Percentiles rank a stretch among this genome's conserved stretches.
These are phyloP conservation scores for Prionailurus bengalensis DNA, from an alignment of 2,113 vertebrate species.

Conservation along the genomic window DNA sequence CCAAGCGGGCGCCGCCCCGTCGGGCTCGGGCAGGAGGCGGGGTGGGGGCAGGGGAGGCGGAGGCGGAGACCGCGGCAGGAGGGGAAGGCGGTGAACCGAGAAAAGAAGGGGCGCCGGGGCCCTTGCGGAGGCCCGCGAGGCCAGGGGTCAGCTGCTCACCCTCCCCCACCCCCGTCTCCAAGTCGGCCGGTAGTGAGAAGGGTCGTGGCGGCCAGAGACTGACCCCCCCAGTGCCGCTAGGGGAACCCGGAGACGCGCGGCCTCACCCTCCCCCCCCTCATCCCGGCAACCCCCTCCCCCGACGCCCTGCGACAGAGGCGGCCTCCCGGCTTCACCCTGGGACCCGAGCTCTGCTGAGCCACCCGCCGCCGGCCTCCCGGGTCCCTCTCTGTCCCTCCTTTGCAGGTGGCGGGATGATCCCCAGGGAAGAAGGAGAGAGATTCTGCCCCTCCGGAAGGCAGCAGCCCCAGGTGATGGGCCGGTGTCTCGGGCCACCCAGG, in stretches of 20 bases:
- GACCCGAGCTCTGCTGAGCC: background rate
- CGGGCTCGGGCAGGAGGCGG: background rate
- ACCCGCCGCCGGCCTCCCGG: no score
- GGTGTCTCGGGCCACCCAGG: accelerated
- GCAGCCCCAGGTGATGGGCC: background rate
- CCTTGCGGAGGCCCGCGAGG: background rate
- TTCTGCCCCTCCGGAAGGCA: background rate
- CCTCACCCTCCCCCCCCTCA: background rate
- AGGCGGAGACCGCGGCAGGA: background rate
- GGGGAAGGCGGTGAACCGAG: background rate
- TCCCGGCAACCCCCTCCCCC: no score
- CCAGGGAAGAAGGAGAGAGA: background rate
- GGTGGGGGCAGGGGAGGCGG: background rate
- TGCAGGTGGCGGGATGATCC: background rate
- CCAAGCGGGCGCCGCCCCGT: background rate
- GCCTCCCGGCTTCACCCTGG: background rate
- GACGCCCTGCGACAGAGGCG: background rate
- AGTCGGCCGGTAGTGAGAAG: no score
- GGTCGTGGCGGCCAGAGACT: background rate
- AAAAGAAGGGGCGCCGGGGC: background rate
- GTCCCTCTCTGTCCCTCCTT: background rate
- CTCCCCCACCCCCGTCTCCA: no score
- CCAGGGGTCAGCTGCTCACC: background rate
- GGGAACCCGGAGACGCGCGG: no score
- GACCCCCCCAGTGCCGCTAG: background rate